Evolutionary conservation across 2,888 invertebrate species (phyloP), one percentile per base, ranked within the genome.

Genomic region (Branchellion lobata): DNA sequence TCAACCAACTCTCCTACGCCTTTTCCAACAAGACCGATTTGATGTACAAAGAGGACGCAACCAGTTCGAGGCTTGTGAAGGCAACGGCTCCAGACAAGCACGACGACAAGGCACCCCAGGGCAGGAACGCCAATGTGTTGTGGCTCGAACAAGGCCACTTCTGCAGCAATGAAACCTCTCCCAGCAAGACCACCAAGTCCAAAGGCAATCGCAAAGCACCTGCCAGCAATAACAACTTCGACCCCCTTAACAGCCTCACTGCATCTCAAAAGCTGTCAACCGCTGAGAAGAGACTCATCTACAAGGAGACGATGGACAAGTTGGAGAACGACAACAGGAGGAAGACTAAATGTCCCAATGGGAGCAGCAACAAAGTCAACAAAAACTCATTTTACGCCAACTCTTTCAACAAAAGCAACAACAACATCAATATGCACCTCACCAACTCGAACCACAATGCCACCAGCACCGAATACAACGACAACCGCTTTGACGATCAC

Each of bases 141-240:
- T 57, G 61, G 61, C 61, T 57, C n/a, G 61, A 57, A n/a, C 61
- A 57, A n/a, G 8, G 14, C n/a, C 61, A 57, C 24, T 57, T 57
- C 61, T 14, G 61, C 61, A 57, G 21, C 3, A 8, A 57, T n/a
- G 21, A 57, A 3, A 5, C 21, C 5, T 5, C 24, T 18, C n/a
- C 24, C 24, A 5, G n/a, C n/a, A 57, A 57, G 24, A 24, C 61
- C 11, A 47, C 11, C 18, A n/a, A n/a, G n/a, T n/a, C n/a, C n/a
- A n/a, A n/a, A n/a, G n/a, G n/a, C n/a, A n/a, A n/a, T n/a, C n/a
- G n/a, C n/a, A n/a, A n/a, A n/a, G n/a, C n/a, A n/a, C n/a, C n/a
- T n/a, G n/a, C n/a, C n/a, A n/a, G n/a, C n/a, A n/a, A n/a, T n/a
- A 40, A 40, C 8, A 40, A 40, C 40, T 40, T 40, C 40, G 40